These are phyloP conservation scores for Ephestia elutella DNA, from an alignment of 1,140 invertebrate genomes.

Conservation along the genomic window DNA sequence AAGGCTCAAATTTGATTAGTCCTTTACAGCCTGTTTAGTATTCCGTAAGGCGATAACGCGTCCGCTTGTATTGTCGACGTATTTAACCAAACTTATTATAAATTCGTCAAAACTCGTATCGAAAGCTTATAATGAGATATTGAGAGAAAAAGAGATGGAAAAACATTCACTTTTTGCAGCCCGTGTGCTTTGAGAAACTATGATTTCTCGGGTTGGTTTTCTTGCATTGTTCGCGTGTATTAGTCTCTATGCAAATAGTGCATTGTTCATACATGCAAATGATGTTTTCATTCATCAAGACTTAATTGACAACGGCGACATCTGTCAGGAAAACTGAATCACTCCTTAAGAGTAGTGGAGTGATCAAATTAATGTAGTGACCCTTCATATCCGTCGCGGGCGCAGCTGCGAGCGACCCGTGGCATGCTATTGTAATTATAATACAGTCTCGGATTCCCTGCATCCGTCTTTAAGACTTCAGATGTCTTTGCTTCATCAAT, in stretches of 20 bases:
- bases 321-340: slow-evolving; percentile 64
- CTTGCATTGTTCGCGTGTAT: slow-evolving; percentile 46
- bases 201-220: slow-evolving; percentile 65
- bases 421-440: slow-evolving; percentile 46
- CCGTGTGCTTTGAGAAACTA: slow-evolving; percentile 53
- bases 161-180: slow-evolving; percentile 24
- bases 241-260: slow-evolving; percentile 55
- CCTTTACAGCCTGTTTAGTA: slow-evolving; percentile 42
- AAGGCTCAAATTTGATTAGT: slow-evolving; percentile 36
- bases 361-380: slow-evolving; percentile 58
- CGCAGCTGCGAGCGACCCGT: slow-evolving; percentile 39
- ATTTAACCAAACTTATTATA: slow-evolving; percentile 54
- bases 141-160: slow-evolving; percentile 17
- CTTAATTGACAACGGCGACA: slow-evolving; percentile 56
- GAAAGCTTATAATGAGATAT: slow-evolving; percentile 44
- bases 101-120: slow-evolving; percentile 62
- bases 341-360: slow-evolving; percentile 44
- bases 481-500: neutral
- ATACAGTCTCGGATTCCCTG: slow-evolving; percentile 17
- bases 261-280: slow-evolving; percentile 60
- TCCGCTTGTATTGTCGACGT: slow-evolving; percentile 50
- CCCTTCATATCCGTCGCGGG: slow-evolving; percentile 53
- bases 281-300: slow-evolving; percentile 53
- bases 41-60: slow-evolving; percentile 51
- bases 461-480: slow-evolving; percentile 21